Evolutionary conservation across 2,888 invertebrate genomes (phyloP).

Genomic region (Rhagonycha fulva): DNA sequence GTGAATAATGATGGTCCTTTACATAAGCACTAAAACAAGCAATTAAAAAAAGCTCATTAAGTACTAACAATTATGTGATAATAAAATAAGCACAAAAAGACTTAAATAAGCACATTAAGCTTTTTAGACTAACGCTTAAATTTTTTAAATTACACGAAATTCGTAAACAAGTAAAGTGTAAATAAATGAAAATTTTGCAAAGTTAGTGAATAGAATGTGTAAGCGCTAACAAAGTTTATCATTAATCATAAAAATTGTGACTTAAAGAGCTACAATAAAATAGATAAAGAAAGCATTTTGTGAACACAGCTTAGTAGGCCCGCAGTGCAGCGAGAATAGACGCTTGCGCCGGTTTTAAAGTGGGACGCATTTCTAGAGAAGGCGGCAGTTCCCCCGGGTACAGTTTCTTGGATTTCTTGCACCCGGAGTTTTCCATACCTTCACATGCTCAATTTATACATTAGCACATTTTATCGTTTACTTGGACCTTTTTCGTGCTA

Average conservation of each 20-base stretch:
- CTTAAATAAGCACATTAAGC: background rate
- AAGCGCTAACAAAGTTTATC: conserved; percentile 27
- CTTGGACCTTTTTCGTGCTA: background rate
- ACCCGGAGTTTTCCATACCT: conserved; percentile 43
- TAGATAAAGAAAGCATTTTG: conserved; percentile 40
- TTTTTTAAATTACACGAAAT: background rate
- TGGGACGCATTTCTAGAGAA: conserved; percentile 47
- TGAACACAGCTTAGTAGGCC: conserved; percentile 45
- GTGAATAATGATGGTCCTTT: background rate
- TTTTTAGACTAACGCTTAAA: background rate
- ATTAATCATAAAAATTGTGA: conserved; percentile 28
- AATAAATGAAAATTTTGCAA: background rate
- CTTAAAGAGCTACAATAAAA: conserved; percentile 16
- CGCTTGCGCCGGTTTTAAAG: conserved; percentile 41
- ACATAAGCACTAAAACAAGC: background rate
- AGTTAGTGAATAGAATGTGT: conserved; percentile 29
- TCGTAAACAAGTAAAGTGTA: background rate
- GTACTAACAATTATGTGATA: background rate
- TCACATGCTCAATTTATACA: conserved; percentile 47
- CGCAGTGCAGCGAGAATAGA: conserved; percentile 48
- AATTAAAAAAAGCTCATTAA: conserved; percentile 3
- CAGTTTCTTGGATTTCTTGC: conserved; percentile 48
- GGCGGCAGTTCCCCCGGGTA: conserved; percentile 46
- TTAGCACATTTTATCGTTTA: conserved; percentile 21
- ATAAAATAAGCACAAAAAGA: conserved; percentile 1